A percentile compares a stretch with the other conserved stretches of the same genome.
phyloP scores from a whole-genome alignment of 2,113 vertebrate species.

The Odontesthes bonariensis region DNA sequence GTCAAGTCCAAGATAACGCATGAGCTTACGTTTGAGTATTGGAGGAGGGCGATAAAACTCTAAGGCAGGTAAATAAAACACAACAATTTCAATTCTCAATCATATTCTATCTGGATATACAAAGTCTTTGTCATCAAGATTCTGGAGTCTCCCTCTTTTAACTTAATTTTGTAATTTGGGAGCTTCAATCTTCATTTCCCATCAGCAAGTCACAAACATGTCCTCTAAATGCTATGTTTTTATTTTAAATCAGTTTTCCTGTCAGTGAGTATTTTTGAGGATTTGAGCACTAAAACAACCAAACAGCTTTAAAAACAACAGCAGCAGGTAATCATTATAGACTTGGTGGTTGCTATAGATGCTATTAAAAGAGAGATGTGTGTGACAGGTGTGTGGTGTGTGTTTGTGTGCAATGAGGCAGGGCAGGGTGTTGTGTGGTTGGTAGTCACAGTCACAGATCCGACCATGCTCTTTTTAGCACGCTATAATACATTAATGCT shows the following conservation, averaged over 20 bases:
- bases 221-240: no score
- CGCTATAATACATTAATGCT: constrained; percentile 70
- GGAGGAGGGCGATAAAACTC: constrained; percentile 12
- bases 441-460: constrained; percentile 41
- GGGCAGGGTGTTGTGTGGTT: constrained; percentile 19
- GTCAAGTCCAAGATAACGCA: constrained; percentile 8
- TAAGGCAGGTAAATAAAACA: not conserved
- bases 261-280: no score
- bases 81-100: not conserved
- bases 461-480: constrained; percentile 66
- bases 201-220: no score
- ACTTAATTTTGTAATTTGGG: no score
- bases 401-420: not conserved
- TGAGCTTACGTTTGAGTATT: constrained; percentile 15
- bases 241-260: no score
- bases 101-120: not conserved
- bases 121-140: not conserved
- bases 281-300: not conserved
- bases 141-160: no score
- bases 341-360: constrained; percentile 21
- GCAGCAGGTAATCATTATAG: constrained; percentile 44
- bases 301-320: constrained; percentile 24
- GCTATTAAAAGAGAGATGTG: constrained; percentile 33
- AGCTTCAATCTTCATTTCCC: no score
- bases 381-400: constrained; percentile 50